Percentiles rank a stretch among this genome's conserved stretches.
Evolutionary conservation across 1,140 invertebrate genomes (phyloP).

Genomic region (Drosophila simulans): DNA sequence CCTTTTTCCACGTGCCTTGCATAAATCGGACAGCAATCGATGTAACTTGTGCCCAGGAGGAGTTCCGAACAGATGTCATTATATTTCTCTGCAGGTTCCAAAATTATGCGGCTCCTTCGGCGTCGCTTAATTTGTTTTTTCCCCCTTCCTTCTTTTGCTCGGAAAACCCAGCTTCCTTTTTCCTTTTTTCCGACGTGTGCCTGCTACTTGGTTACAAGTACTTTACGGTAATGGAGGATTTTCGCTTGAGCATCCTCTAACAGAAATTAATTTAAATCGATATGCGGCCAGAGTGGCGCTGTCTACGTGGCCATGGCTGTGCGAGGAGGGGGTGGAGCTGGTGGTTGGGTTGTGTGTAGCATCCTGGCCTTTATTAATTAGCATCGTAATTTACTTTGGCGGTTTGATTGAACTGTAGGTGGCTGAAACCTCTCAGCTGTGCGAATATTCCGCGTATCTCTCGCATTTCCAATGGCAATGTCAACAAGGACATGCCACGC

Average conservation of each 20-base stretch:
- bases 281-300: constrained; percentile 57
- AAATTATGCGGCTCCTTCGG: constrained; percentile 52
- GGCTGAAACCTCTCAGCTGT: background rate
- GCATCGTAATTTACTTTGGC: constrained; percentile 63
- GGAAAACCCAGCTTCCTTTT: background rate
- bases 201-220: constrained; percentile 83
- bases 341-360: background rate
- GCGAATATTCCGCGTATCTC: constrained; percentile 9
- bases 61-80: constrained; percentile 64
- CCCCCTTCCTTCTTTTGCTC: constrained; percentile 9
- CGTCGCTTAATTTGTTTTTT: constrained; percentile 75
- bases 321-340: background rate
- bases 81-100: constrained; percentile 50
- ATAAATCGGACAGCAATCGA: constrained; percentile 80
- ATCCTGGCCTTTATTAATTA: constrained; percentile 70
- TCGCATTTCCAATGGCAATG: constrained; percentile 58
- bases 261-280: constrained; percentile 85
- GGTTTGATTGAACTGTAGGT: constrained; percentile 56
- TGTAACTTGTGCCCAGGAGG: constrained; percentile 70
- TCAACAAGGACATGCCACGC: constrained; percentile 78
- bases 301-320: constrained; percentile 40
- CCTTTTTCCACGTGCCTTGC: constrained; percentile 70
- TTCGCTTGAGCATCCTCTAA: constrained; percentile 84
- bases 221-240: constrained; percentile 85
- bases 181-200: constrained; percentile 30